phyloP scores from a whole-genome alignment of 2,113 vertebrate genomes.

The Etheostoma cragini region DNA sequence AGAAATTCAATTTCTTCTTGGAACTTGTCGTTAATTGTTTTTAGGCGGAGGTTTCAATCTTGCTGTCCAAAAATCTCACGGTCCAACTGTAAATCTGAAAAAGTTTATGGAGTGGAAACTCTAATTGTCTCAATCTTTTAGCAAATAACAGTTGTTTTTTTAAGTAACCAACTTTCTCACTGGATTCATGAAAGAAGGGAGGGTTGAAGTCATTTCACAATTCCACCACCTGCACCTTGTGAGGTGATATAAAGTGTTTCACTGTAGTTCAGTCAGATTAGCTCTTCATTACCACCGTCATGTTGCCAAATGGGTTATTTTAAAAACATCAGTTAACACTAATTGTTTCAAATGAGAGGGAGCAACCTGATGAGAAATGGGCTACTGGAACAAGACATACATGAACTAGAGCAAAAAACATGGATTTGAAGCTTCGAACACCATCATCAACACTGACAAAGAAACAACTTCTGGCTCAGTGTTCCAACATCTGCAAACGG shows the following conservation, averaged over 20 bases:
- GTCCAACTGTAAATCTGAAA: constrained; percentile 11
- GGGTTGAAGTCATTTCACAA: neutral
- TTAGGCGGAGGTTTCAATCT: constrained; percentile 30
- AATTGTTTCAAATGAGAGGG: no score
- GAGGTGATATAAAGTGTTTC: neutral
- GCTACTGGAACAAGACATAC: no score
- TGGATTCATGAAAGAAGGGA: constrained; percentile 17
- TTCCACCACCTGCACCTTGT: constrained; percentile 25
- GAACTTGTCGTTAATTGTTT: constrained; percentile 15
- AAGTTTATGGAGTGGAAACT: constrained; percentile 50
- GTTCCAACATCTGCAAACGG: no score
- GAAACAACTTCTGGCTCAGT: no score
- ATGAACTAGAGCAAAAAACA: no score
- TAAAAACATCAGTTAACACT: no score
- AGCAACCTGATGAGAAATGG: no score
- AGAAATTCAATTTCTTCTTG: constrained; percentile 29
- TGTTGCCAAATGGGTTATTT: no score
- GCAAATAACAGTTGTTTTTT: constrained; percentile 1
- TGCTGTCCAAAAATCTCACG: neutral
- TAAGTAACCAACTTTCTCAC: constrained; percentile 9
- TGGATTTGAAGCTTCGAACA: no score
- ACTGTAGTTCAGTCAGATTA: neutral
- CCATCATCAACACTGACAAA: no score
- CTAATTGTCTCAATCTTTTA: constrained; percentile 13
- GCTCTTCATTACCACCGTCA: no score